phyloP scores from a whole-genome alignment of 2,797 vertebrate genomes.

The Esox masquinongy region DNA sequence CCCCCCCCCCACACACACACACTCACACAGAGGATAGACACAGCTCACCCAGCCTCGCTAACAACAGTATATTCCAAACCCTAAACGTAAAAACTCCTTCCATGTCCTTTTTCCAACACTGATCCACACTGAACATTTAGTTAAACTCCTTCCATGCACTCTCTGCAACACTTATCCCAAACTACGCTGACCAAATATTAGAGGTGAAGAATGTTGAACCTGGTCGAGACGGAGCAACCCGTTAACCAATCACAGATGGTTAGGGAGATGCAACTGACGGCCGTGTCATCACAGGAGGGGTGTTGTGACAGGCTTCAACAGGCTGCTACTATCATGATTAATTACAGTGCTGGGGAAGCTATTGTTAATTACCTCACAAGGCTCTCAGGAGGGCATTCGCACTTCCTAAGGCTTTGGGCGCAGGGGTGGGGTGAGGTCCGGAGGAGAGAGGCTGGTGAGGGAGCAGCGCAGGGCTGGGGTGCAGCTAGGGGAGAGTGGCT shows the following conservation, averaged over 20 bases:
- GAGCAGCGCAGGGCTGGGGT: slow-evolving; percentile 19
- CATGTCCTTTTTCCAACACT: too few relatives aligned
- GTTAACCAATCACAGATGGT: slow-evolving; percentile 86
- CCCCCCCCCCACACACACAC: too few relatives aligned
- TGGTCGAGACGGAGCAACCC: slow-evolving; percentile 51
- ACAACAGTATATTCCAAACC: too few relatives aligned
- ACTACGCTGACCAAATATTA: slow-evolving; percentile 41
- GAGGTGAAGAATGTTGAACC: slow-evolving; percentile 65
- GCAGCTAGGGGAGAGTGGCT: too few relatives aligned
- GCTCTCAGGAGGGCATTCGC: slow-evolving; percentile 54
- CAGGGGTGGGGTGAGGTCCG: background rate
- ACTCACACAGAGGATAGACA: too few relatives aligned
- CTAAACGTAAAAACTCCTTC: too few relatives aligned
- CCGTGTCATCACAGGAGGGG: slow-evolving; percentile 83
- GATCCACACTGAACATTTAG: too few relatives aligned
- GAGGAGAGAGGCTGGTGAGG: slow-evolving; percentile 47
- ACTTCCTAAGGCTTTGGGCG: background rate
- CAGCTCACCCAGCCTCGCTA: too few relatives aligned
- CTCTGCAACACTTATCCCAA: slow-evolving; percentile 32
- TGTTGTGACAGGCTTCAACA: slow-evolving; percentile 95
- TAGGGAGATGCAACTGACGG: slow-evolving; percentile 85
- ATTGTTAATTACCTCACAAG: too few relatives aligned
- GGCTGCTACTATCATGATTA: slow-evolving; percentile 92
- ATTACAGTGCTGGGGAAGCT: slow-evolving; percentile 74
- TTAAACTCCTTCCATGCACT: slow-evolving; percentile 8